These are phyloP conservation scores for Tuta absoluta DNA, from an alignment of 2,888 invertebrate genomes.

Conservation along the genomic window DNA sequence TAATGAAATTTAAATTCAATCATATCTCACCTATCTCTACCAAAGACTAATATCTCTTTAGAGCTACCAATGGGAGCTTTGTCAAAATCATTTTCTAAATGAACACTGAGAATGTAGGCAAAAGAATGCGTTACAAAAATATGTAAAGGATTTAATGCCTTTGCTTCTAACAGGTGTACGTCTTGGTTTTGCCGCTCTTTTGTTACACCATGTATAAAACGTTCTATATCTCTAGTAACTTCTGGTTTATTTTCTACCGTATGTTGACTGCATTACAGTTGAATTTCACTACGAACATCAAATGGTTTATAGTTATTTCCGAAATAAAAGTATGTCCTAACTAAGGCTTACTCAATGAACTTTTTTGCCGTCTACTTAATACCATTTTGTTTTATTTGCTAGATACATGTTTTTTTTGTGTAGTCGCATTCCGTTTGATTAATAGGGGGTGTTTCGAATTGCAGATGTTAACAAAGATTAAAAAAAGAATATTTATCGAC, in stretches of 20 bases:
- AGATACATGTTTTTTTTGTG: slow-evolving; percentile 62
- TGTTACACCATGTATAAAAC: slow-evolving; percentile 6
- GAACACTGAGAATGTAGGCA: slow-evolving; percentile 63
- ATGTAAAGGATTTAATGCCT: slow-evolving; percentile 68
- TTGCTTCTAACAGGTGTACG: slow-evolving; percentile 71
- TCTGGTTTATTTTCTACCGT: not conserved
- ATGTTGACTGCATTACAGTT: not conserved
- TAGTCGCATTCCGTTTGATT: slow-evolving; percentile 71
- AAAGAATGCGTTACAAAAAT: slow-evolving; percentile 74
- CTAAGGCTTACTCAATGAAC: slow-evolving; percentile 68
- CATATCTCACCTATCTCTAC: not conserved
- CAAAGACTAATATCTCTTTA: not conserved
- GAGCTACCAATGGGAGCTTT: slow-evolving; percentile 33
- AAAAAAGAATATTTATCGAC: no score
- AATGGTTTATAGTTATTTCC: not conserved
- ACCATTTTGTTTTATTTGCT: slow-evolving; percentile 75
- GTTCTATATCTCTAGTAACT: not conserved
- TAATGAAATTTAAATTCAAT: not conserved
- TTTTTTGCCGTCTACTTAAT: slow-evolving; percentile 71
- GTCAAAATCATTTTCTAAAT: slow-evolving; percentile 53
- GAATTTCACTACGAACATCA: not conserved
- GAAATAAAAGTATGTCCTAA: slow-evolving; percentile 43
- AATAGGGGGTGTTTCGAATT: slow-evolving; percentile 41
- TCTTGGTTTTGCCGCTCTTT: slow-evolving; percentile 45
- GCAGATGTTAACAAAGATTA: not conserved